Conservation (phyloP, 2,888 invertebrate species). For the Drosophila setosimentum region DNA sequence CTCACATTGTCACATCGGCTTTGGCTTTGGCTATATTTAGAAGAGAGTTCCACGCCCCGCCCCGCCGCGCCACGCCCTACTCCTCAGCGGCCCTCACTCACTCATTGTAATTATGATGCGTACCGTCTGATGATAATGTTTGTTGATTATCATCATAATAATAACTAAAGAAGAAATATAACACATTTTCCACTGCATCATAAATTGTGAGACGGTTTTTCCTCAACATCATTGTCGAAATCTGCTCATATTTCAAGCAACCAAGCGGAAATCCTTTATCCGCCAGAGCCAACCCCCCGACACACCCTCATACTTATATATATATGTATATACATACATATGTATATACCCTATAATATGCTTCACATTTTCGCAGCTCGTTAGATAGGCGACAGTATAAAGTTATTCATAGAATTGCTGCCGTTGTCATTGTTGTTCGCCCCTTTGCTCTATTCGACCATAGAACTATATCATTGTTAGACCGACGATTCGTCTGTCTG, state of each 20-base stretch:
- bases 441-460: conserved; percentile 33
- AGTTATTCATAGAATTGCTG: conserved; percentile 53
- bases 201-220: conserved; percentile 60
- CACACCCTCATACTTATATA: conserved; percentile 4
- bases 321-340: conserved; percentile 6
- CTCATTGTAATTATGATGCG: conserved; percentile 55
- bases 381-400: conserved; percentile 75
- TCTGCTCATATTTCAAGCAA: conserved; percentile 79
- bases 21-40: conserved; percentile 51
- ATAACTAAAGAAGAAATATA: conserved; percentile 51
- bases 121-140: conserved; percentile 42
- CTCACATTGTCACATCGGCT: conserved; percentile 68
- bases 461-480: conserved; percentile 53
- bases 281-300: conserved; percentile 19
- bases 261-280: conserved; percentile 79
- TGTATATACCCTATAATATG: conserved; percentile 15
- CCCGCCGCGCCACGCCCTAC: background rate
- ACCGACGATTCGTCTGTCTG: conserved; percentile 45
- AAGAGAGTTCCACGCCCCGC: background rate
- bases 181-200: conserved; percentile 70
- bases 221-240: conserved; percentile 59
- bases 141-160: conserved; percentile 36
- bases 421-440: conserved; percentile 17
- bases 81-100: background rate
- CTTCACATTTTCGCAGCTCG: conserved; percentile 75